Evolutionary conservation across 1,140 invertebrate genomes (phyloP), one percentile per base, ranked within the genome.

Genomic region (Aporrectodea caliginosa): DNA sequence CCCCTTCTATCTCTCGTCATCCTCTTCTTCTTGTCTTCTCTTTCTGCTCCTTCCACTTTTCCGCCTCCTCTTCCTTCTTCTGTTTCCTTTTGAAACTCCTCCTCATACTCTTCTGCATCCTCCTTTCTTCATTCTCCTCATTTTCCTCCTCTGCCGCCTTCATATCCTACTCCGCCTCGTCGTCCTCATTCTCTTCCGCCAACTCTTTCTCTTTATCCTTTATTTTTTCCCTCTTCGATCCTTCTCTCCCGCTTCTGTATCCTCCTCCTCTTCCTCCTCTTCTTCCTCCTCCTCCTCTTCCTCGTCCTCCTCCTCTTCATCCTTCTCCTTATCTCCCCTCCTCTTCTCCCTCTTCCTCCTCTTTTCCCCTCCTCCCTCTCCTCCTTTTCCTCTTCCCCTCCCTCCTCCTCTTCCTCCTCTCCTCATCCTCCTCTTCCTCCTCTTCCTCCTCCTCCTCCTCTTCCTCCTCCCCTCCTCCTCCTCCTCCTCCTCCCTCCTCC

Each of bases 301-400:
- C n/a, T n/a, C n/a, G 16, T 69, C 68, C 68, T 69, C 68, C n/a
- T 69, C n/a, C 68, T n/a, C n/a, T n/a, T n/a, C n/a, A n/a, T n/a
- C n/a, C n/a, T n/a, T n/a, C n/a, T n/a, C n/a, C n/a, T n/a, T n/a
- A n/a, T 16, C 68, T 69, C 68, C n/a, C 68, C n/a, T n/a, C n/a
- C n/a, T 69, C 68, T 69, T n/a, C n/a, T 69, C 68, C n/a, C 68
- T 69, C n/a, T 69, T n/a, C 16, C 68, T 69, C n/a, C 68, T n/a
- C n/a, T n/a, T 69, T 69, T n/a, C n/a, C 68, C n/a, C n/a, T 69
- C n/a, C 68, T 69, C n/a, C 68, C n/a, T 16, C n/a, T n/a, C n/a
- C 58, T 77, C 58, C 30, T 75, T 72, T 77, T 30, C 69, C 75
- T 34, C 31, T 77, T 69, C 71, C 75, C 69, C 31, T 77, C 16